Conservation (phyloP, 2,113 vertebrate genomes). For the Prochilodus magdalenae region DNA sequence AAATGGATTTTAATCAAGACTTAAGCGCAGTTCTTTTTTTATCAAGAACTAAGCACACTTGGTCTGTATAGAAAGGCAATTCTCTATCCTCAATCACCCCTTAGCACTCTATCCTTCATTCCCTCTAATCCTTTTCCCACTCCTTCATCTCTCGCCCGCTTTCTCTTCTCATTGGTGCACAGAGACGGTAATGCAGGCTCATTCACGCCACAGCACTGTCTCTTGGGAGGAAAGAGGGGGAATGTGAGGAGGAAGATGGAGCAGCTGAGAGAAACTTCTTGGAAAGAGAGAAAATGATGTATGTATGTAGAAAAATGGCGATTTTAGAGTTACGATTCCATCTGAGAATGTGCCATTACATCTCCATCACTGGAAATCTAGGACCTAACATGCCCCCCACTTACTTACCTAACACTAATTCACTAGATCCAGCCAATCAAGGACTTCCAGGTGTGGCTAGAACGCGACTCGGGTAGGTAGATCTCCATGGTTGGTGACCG, state of each 20-base stretch:
- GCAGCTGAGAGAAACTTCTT: background rate
- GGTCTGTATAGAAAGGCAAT: background rate
- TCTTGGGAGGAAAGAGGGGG: constrained; percentile 13
- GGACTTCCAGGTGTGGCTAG: too few species aligned
- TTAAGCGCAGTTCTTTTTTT: too few species aligned
- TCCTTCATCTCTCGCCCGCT: background rate
- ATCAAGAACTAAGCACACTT: background rate
- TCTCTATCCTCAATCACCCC: background rate
- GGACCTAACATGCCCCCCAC: too few species aligned
- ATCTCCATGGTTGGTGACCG: too few species aligned
- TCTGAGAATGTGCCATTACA: too few species aligned
- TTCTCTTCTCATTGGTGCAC: background rate
- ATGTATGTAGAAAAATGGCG: too few species aligned
- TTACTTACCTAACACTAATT: too few species aligned
- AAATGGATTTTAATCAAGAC: too few species aligned
- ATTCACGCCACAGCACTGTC: constrained; percentile 10
- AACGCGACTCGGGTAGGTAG: too few species aligned
- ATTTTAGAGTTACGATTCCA: too few species aligned
- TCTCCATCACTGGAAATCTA: too few species aligned
- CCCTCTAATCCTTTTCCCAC: background rate
- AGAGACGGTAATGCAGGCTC: constrained; percentile 18
- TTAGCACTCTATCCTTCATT: background rate
- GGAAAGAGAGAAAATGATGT: background rate
- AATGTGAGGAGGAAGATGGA: constrained; percentile 3
- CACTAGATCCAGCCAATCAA: too few species aligned